These are phyloP conservation scores for Drosophila pruinosa DNA, from an alignment of 1,140 invertebrate species.

Conservation along the genomic window DNA sequence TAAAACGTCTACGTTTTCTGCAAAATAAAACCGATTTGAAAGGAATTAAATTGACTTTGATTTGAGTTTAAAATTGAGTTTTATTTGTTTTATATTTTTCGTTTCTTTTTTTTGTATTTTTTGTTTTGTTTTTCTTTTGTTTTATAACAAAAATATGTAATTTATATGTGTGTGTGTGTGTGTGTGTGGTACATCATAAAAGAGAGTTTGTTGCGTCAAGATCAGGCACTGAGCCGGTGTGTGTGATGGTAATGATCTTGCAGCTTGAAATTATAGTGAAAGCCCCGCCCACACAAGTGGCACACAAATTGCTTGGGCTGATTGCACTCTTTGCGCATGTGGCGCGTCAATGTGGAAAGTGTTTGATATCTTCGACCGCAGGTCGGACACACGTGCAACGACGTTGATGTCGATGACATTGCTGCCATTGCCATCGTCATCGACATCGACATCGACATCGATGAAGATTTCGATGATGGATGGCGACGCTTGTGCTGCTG, in stretches of 20 bases:
- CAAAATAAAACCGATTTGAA: background rate
- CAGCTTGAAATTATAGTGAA: conserved; percentile 83
- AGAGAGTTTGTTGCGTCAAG: background rate
- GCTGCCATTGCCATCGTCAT: background rate
- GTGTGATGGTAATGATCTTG: conserved; percentile 49
- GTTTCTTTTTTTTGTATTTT: background rate
- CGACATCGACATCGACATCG: background rate
- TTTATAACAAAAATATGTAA: conserved; percentile 26
- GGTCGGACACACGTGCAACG: conserved; percentile 83
- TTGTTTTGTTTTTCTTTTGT: background rate
- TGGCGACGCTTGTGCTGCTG: conserved; percentile 24
- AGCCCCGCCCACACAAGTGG: conserved; percentile 77
- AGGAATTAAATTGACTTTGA: conserved; percentile 15
- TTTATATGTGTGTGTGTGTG: conserved; percentile 1
- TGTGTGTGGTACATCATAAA: conserved; percentile 2
- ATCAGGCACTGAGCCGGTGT: conserved; percentile 31
- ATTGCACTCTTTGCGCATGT: conserved; percentile 84
- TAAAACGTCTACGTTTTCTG: conserved; percentile 18
- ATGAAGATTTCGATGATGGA: conserved; percentile 1
- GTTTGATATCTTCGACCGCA: conserved; percentile 84
- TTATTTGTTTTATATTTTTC: background rate
- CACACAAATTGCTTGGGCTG: conserved; percentile 83
- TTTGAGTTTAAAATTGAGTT: conserved; percentile 25
- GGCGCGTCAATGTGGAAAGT: conserved; percentile 84
- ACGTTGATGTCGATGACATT: background rate